Conservation (phyloP, 2,888 invertebrate genomes). For the Piscicola geometra region DNA sequence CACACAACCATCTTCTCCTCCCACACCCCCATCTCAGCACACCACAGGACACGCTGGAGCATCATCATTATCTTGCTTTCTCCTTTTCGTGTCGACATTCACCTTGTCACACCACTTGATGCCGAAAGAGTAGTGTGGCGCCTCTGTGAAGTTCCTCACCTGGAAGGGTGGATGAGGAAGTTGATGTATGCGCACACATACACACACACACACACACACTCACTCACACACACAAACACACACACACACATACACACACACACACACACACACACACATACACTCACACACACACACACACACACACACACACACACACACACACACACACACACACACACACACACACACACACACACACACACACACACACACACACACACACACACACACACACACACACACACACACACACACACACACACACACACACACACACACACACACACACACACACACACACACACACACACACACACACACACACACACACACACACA, state of each 20-base stretch:
- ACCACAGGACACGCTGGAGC: too few species aligned
- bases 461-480: conserved; percentile 19
- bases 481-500: conserved; percentile 19
- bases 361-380: conserved; percentile 19
- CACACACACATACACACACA: too few species aligned
- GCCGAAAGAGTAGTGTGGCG: not conserved
- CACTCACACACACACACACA: conserved; percentile 17
- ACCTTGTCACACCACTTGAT: not conserved
- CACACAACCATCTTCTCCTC: too few species aligned
- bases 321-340: conserved; percentile 19
- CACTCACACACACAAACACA: too few species aligned
- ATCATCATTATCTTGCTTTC: not conserved
- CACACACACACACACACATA: conserved; percentile 14
- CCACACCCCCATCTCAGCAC: not conserved
- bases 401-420: conserved; percentile 16
- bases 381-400: conserved; percentile 16
- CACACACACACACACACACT: not conserved
- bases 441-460: conserved; percentile 19
- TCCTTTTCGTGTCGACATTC: not conserved
- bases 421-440: conserved; percentile 19
- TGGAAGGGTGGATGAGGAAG: not conserved
- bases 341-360: conserved; percentile 19
- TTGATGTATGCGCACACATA: not conserved
- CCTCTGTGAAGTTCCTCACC: not conserved
- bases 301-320: conserved; percentile 19